Percentiles rank a stretch among this genome's conserved stretches.
phyloP scores from a whole-genome alignment of 1,140 invertebrate genomes.

The Magallana angulata region DNA sequence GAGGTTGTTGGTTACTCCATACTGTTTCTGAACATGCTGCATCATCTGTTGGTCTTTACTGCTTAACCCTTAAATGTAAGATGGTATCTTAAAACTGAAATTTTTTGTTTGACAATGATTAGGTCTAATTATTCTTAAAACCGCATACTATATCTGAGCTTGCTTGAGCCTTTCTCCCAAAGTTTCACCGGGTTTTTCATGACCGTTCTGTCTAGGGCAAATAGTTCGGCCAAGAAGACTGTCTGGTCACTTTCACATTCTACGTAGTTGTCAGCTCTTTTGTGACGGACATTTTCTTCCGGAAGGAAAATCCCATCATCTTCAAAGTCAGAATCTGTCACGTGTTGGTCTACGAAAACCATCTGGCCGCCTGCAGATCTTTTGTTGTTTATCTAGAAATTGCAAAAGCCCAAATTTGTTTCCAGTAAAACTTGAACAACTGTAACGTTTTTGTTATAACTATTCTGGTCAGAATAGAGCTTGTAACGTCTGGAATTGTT shows the following conservation, averaged over 20 bases:
- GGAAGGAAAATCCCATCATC: conserved; percentile 56
- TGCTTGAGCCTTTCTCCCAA: conserved; percentile 66
- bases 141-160: conserved; percentile 64
- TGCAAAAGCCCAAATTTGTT: too few relatives aligned
- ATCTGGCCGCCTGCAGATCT: conserved; percentile 20
- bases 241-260: conserved; percentile 68
- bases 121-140: not conserved
- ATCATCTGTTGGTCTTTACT: conserved; percentile 47
- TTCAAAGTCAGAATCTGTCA: conserved; percentile 52
- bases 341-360: conserved; percentile 52
- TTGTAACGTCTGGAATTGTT: too few relatives aligned
- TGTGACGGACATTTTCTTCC: conserved; percentile 54
- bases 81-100: too few relatives aligned
- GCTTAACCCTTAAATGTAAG: not conserved
- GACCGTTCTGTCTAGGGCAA: conserved; percentile 64
- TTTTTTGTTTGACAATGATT: too few relatives aligned
- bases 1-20: conserved; percentile 52
- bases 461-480: too few relatives aligned
- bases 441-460: too few relatives aligned
- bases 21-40: conserved; percentile 56
- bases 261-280: conserved; percentile 57
- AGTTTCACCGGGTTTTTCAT: conserved; percentile 65
- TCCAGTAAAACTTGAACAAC: too few relatives aligned
- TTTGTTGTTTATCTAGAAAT: conserved; percentile 54
- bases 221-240: conserved; percentile 64